Base-by-base conservation (phyloP, 2,797 vertebrate species). In the Esox lucius region DNA sequence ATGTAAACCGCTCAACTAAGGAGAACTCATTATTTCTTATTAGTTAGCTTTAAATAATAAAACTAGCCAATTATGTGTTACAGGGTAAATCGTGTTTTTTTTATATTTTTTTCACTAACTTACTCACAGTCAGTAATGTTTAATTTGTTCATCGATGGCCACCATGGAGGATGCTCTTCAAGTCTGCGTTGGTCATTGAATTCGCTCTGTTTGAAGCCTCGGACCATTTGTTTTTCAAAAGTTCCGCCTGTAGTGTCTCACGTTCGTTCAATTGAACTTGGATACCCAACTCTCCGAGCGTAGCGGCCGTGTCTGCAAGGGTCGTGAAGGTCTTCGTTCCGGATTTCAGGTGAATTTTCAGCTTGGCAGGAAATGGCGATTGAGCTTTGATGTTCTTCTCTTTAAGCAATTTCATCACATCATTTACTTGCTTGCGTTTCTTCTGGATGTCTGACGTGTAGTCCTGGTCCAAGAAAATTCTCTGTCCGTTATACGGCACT, bases 381-480 rank as follows among this genome's bases (percentile, higher is more conserved):
- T 62, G 31, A 19, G 74, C 74, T 70, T 75, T 70, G 11, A 71
- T 31, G 3, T 65, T 66, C 15, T 71, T 76, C 31, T 76, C 74
- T 33, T 51, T 67, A 22, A 75, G 74, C 22, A 56, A 68, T n/a
- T 70, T 64, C 5, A 70, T 76, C 35, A 70, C 75, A 5, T 49
- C 68, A 28, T 68, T 12, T 33, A 71, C 39, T 13, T 59, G 26
- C 15, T 28, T 71, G 2, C 16, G 1, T 15, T 64, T 31, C 56
- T n/a, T 33, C 42, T 71, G 59, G 15, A 48, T 17, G 5, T 76
- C 39, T 4, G 59, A 35, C 1, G 67, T 39, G 33, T 75, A 70
- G n/a, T 62, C 74, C 16, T 75, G 74, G 35, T 76, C 66, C 11
- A 83, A 81, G n/a, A 67, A 77, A 2, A 79, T 56, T 1, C 11